Percentiles rank a stretch among this genome's conserved stretches.
These are phyloP conservation scores for Phenacoccus solenopsis DNA, from an alignment of 1,140 invertebrate species.

Conservation along the genomic window DNA sequence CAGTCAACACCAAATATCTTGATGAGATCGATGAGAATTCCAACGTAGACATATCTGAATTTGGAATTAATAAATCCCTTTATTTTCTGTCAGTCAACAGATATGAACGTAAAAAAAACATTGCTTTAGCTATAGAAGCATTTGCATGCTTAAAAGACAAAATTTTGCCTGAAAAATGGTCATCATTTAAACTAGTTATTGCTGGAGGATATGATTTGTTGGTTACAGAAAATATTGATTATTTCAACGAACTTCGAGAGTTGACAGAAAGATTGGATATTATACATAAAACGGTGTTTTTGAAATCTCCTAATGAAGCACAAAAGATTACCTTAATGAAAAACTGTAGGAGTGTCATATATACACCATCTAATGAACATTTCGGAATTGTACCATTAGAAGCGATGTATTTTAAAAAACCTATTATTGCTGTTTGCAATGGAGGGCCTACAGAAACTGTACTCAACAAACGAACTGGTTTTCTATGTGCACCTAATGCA, in stretches of 20 bases:
- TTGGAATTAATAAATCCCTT: constrained; percentile 36
- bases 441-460: constrained; percentile 94
- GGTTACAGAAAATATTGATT: constrained; percentile 77
- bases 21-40: constrained; percentile 35
- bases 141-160: constrained; percentile 50
- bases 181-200: constrained; percentile 69
- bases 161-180: constrained; percentile 42
- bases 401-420: constrained; percentile 87
- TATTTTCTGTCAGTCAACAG: constrained; percentile 91
- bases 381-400: constrained; percentile 99
- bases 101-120: constrained; percentile 94
- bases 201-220: constrained; percentile 92
- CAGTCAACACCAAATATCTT: constrained; percentile 70
- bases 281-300: constrained; percentile 62
- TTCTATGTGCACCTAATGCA: constrained; percentile 55
- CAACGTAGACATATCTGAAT: not conserved
- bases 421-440: constrained; percentile 88
- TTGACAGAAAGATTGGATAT: constrained; percentile 51
- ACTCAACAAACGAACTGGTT: constrained; percentile 76
- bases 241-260: constrained; percentile 64
- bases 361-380: constrained; percentile 94
- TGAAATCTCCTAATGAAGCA: constrained; percentile 74
- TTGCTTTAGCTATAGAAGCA: constrained; percentile 68
- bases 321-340: constrained; percentile 69
- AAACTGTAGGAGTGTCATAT: constrained; percentile 65